A percentile compares a stretch with the other conserved stretches of the same genome.
Conservation (phyloP, 2,797 vertebrate genomes). For the Malurus leucopterus region DNA sequence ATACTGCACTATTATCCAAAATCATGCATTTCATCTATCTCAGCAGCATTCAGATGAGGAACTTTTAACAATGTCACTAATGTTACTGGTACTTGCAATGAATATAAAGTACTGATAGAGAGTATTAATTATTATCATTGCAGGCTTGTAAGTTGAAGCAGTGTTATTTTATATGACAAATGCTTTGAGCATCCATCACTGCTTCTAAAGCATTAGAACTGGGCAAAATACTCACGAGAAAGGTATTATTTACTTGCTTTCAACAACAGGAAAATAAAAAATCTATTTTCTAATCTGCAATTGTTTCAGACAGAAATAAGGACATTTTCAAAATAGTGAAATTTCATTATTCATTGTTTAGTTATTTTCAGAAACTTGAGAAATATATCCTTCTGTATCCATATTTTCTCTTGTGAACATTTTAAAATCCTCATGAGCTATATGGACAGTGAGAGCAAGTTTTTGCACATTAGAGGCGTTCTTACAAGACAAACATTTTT, state of each 20-base stretch:
- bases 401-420: background rate
- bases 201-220: slow-evolving; percentile 8
- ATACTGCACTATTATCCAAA: slow-evolving; percentile 32
- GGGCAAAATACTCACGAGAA: slow-evolving; percentile 7
- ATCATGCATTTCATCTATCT: background rate
- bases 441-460: background rate
- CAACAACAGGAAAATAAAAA: background rate
- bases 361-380: slow-evolving; percentile 4
- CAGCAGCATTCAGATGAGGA: slow-evolving; percentile 38
- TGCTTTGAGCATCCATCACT: background rate
- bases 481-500: background rate
- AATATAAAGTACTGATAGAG: slow-evolving; percentile 34
- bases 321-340: background rate
- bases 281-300: background rate
- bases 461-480: background rate
- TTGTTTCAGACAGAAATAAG: slow-evolving; percentile 9
- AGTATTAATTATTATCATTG: slow-evolving; percentile 50
- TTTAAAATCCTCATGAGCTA: background rate
- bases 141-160: slow-evolving; percentile 27
- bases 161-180: slow-evolving; percentile 25
- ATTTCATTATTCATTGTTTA: background rate
- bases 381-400: background rate
- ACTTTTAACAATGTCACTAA: slow-evolving; percentile 46
- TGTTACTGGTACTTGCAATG: slow-evolving; percentile 17
- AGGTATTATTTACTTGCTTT: slow-evolving; percentile 29